Base-by-base conservation (phyloP, 2,888 invertebrate species). In the Zaprionus obscuricornis region DNA sequence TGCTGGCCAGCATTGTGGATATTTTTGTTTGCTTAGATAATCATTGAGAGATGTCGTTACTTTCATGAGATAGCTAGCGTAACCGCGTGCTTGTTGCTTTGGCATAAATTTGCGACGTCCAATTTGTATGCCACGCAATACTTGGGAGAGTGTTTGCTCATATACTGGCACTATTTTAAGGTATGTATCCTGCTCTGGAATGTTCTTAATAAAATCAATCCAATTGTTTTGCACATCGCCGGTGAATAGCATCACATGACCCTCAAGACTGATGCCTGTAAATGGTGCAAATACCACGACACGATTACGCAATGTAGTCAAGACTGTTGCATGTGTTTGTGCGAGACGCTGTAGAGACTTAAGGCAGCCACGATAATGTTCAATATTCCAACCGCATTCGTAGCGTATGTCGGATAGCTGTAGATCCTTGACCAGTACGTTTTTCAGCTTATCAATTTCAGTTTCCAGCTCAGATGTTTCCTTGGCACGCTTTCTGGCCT, bases 201-300 rank as follows among this genome's bases (percentile, higher is more conserved):
- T 94, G 91, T 96, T 96, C 90, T 95, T 96, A 54, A 97, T 94
- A 49, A 96, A 92, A 91, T 96, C 96, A 56, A 97, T 91, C 98
- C 98, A 98, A 91, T 96, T 97, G 85, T 96, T 94, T 57, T 97
- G 92, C 26, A 98, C 98, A 92, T 98, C 98, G 26, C 96, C 97
- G 72, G 96, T 97, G 87, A 95, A 97, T 0, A 98, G 92, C 91
- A 96, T 95, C 5, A 98, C 94, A 82, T 96, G 95, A 0, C 98
- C 98, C 84, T 97, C 96, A 39, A 97, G 91, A 88, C 95, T 96
- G 3, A 98, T 95, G 8, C 98, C 98, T 2, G 97, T 97, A 82
- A 96, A 96, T 74, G 95, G 95, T 1, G 97, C 96, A 91, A 98
- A 94, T 2, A 96, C 95, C 55, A 98, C 92, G 14, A 93, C 94